A percentile compares a stretch with the other conserved stretches of the same genome.
Conservation (phyloP, 2,888 invertebrate genomes). For the Trichacis sp. region DNA sequence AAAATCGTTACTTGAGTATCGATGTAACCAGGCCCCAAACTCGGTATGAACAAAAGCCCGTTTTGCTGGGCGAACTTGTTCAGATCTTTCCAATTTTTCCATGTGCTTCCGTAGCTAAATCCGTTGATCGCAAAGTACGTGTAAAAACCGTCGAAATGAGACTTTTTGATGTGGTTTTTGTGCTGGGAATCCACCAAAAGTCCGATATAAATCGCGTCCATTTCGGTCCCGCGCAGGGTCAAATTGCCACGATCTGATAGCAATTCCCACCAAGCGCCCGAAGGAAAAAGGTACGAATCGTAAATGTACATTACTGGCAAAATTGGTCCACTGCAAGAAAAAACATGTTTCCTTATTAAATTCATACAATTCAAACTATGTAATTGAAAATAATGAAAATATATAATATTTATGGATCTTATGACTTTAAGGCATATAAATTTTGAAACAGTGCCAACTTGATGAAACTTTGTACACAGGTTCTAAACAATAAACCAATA, state of each 20-base stretch:
- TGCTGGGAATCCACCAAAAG: constrained; percentile 72
- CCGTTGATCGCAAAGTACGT: constrained; percentile 77
- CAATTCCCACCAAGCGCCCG: constrained; percentile 71
- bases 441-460: too few relatives aligned
- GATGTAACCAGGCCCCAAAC: constrained; percentile 79
- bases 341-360: too few relatives aligned
- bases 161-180: constrained; percentile 70
- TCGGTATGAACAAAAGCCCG: constrained; percentile 76
- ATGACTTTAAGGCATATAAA: too few relatives aligned
- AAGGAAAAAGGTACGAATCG: constrained; percentile 74
- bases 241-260: constrained; percentile 67
- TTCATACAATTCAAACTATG: too few relatives aligned
- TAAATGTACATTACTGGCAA: constrained; percentile 77
- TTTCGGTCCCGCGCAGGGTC: constrained; percentile 71
- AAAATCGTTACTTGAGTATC: constrained; percentile 72
- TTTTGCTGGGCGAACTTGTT: constrained; percentile 73
- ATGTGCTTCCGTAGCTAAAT: constrained; percentile 75
- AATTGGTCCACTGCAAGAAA: constrained; percentile 53
- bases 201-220: constrained; percentile 75
- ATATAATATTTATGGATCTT: too few relatives aligned
- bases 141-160: constrained; percentile 75
- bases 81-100: constrained; percentile 73
- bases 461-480: too few relatives aligned
- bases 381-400: too few relatives aligned
- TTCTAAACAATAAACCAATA: too few relatives aligned